Evolutionary conservation across 2,888 invertebrate genomes (phyloP), one percentile per base, ranked within the genome.

Genomic region (Neria commutata): DNA sequence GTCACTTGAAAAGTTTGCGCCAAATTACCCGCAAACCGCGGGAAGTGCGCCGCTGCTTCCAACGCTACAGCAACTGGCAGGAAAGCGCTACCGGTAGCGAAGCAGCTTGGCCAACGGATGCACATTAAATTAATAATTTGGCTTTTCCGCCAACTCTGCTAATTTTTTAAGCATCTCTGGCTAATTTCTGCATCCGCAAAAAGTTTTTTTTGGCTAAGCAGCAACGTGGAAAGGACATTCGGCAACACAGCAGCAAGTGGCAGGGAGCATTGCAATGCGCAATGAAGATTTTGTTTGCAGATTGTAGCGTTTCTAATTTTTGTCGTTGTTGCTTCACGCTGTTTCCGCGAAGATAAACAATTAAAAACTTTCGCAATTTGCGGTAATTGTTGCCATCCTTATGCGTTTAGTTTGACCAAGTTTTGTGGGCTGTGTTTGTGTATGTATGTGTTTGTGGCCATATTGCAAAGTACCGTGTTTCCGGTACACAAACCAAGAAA

Each of bases 81-180:
- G n/a, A n/a, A n/a, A n/a, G 37, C 37, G n/a, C 37, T 8, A 14
- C 42, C 42, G 42, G 42, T 19, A 21, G 19, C n/a, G n/a, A n/a
- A n/a, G n/a, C n/a, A n/a, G n/a, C n/a, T 42, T 42, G 21, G 19
- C 42, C 42, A 42, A 17, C 73, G 72, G 72, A 72, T 74, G 72
- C 74, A 74, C 73, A 72, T 72, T 74, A 72, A 74, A 73, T 74
- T 72, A 74, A 74, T 74, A 72, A 74, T 72, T 72, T 74, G 68
- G 67, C 74, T 72, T 64, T 64, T 64, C 68, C 71, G 26, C 42
- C 17, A 42, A 11, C 51, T 24, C 24, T 37, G 23, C 37, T 37
- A 24, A 33, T 47, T 25, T 33, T 40, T 54, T 45, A 60, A 55
- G 57, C 33, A 46, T 51, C 47, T 45, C 51, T 19, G 63, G 54